Conservation (phyloP, 1,140 invertebrate genomes). For the Drosophila bipectinata region DNA sequence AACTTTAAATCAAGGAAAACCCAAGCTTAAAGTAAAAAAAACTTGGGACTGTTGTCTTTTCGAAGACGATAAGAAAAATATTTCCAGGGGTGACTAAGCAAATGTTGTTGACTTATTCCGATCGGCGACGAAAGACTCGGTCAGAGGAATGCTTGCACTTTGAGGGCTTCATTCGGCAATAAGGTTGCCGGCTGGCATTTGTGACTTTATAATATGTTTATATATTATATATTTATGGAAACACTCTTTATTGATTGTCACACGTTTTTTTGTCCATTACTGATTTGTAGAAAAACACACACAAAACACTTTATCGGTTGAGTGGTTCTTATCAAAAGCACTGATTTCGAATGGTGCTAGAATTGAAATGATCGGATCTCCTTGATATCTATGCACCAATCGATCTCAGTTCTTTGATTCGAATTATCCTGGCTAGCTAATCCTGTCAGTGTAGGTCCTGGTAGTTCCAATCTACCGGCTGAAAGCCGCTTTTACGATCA, state of each 20-base stretch:
- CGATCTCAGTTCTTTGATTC: conserved; percentile 80
- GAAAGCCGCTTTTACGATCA: conserved; percentile 34
- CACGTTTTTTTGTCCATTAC: not conserved
- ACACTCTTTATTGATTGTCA: not conserved
- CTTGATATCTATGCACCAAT: conserved; percentile 78
- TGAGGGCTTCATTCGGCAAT: conserved; percentile 49
- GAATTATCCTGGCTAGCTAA: conserved; percentile 30
- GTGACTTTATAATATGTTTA: not conserved
- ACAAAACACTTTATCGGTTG: conserved; percentile 33
- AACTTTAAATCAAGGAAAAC: too few relatives aligned
- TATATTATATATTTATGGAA: not conserved
- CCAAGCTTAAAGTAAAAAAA: not conserved
- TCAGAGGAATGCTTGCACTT: conserved; percentile 50
- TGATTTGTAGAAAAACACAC: not conserved
- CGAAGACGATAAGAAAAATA: conserved; percentile 12
- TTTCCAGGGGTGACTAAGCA: conserved; percentile 32
- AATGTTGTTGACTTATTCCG: conserved; percentile 25
- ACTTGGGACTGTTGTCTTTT: conserved; percentile 1
- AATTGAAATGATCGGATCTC: conserved; percentile 47
- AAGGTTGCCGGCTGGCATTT: conserved; percentile 26
- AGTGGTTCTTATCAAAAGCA: conserved; percentile 77
- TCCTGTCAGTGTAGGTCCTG: conserved; percentile 7
- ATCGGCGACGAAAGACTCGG: conserved; percentile 24
- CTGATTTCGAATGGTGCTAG: conserved; percentile 82
- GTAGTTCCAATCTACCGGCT: conserved; percentile 8